Base-by-base conservation (phyloP, 1,140 invertebrate genomes). In the Heliconius nattereri region DNA sequence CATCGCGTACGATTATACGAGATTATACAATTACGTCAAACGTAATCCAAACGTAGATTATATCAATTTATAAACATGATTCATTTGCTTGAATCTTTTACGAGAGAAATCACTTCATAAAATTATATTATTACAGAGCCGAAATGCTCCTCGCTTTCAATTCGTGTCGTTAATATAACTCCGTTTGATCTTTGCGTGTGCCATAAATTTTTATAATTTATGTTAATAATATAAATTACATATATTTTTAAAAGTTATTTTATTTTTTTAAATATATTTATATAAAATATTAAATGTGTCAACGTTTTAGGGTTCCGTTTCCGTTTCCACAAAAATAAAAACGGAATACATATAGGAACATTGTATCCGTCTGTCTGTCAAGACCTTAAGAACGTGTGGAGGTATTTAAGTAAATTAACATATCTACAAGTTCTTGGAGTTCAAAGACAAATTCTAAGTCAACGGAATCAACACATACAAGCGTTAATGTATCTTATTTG, bases 221-320 rank as follows among this genome's bases (percentile, higher is more conserved):
- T 66, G 23, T 26, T 66, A 29, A 66, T 66, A 66, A 66, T 66
- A 66, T 66, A 66, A 26, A 16, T 45, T 66, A 66, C 16, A 66
- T 66, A 66, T 66, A 66, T 66, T 16, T 66, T 66, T 66, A 66
- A 66, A 66, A 29, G 60, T 26, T 66, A 66, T 13, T 29, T 66
- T 66, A 66, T 66, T 66, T 29, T 13, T 66, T 66, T 66, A 29
- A 66, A 66, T 78, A 81, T 66, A 29, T 66, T 29, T 13, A 11
- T 7, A 16, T 29, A 16, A 26, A 66, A 26, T 16, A 29, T 54
- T 29, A 66, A 26, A 66, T 16, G 26, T 66, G 60, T 66, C 60
- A 66, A 29, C 26, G 23, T 66, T 66, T 52, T 52, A 52, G 49
- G 49, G 49, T 52, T 52, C 49, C 19, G 49, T 52, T 52, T 52